A percentile compares a stretch with the other conserved stretches of the same genome.
Evolutionary conservation across 2,113 vertebrate species (phyloP).

Genomic region (Coturnix japonica): DNA sequence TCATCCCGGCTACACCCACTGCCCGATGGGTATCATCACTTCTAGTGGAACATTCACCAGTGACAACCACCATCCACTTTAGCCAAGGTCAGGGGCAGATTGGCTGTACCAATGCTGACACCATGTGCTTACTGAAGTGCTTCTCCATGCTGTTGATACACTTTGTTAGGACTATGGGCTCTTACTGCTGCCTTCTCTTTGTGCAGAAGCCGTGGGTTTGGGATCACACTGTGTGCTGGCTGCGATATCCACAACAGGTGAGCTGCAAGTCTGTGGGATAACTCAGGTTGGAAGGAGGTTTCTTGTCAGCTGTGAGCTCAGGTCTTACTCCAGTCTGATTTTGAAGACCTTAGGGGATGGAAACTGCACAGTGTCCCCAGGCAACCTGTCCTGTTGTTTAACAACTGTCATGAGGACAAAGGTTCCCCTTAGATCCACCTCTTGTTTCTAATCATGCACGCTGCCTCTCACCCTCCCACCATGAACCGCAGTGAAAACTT

Average conservation of each 20-base stretch:
- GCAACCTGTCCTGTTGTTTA: background rate
- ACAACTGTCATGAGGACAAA: background rate
- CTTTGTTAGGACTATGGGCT: background rate
- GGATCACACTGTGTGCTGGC: background rate
- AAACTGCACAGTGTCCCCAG: background rate
- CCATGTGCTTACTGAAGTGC: background rate
- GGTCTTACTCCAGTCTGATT: background rate
- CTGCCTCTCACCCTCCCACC: background rate
- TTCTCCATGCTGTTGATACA: fast-evolving
- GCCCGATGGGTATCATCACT: background rate
- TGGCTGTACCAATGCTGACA: background rate
- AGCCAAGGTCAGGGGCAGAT: background rate
- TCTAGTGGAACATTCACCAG: background rate
- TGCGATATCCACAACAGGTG: background rate
- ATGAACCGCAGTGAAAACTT: background rate
- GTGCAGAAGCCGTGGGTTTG: background rate
- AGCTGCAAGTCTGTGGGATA: background rate
- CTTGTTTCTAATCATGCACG: background rate
- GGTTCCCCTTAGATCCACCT: background rate
- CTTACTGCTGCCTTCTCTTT: background rate
- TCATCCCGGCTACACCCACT: background rate
- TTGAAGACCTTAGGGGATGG: background rate
- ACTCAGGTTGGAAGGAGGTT: background rate
- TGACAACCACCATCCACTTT: background rate
- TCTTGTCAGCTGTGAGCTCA: background rate